Evolutionary conservation across 53 echinoderm and acorn worm genomes (phyloP).

Genomic region (Crossaster papposus): DNA sequence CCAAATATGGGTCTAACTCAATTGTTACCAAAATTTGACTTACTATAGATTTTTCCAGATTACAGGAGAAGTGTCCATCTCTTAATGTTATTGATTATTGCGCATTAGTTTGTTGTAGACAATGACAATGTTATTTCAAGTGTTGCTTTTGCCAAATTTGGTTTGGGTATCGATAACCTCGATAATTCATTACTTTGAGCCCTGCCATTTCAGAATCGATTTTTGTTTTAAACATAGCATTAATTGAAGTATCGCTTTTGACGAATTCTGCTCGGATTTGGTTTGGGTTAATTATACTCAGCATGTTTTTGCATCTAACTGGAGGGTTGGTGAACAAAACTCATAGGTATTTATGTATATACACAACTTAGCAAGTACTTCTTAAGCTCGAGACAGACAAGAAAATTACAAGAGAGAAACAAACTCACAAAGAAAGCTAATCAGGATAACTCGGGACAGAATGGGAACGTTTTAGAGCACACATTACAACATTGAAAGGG

Average conservation of each 20-base stretch:
- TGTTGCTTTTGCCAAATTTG: too few relatives aligned
- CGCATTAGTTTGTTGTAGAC: too few relatives aligned
- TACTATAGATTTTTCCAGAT: too few relatives aligned
- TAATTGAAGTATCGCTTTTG: background rate
- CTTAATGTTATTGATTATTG: too few relatives aligned
- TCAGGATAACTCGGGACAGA: background rate
- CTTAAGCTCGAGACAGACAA: constrained; percentile 44
- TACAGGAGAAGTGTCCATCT: too few relatives aligned
- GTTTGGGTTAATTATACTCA: background rate
- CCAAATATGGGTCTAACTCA: too few relatives aligned
- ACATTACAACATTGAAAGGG: constrained; percentile 34
- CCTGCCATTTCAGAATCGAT: background rate
- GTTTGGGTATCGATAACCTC: background rate
- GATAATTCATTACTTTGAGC: background rate
- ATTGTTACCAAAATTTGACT: too few relatives aligned
- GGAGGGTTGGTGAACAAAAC: background rate
- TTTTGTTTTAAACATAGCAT: background rate
- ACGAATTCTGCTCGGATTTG: background rate
- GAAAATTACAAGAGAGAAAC: constrained; percentile 1
- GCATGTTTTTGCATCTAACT: constrained; percentile 46
- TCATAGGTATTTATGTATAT: constrained; percentile 16
- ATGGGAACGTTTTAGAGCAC: constrained; percentile 43
- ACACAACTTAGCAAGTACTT: constrained; percentile 59
- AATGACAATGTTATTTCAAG: too few relatives aligned
- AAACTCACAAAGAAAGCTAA: constrained; percentile 10